These are phyloP conservation scores for Oncorhynchus mykiss DNA, from an alignment of 2,113 vertebrate genomes.

Conservation along the genomic window DNA sequence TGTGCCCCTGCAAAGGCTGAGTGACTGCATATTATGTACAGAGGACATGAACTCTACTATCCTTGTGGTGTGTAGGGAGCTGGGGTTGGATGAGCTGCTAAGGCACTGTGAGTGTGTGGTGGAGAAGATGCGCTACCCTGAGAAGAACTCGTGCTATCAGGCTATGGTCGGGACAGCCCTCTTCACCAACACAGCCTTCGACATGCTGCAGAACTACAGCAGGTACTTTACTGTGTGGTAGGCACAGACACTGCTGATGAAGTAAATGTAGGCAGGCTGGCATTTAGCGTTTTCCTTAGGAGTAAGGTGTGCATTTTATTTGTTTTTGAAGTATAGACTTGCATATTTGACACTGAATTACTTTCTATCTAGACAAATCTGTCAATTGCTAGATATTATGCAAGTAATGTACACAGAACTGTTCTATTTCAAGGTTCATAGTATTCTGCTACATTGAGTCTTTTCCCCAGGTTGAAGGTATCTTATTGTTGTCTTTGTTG, in stretches of 20 bases:
- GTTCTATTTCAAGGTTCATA: neutral
- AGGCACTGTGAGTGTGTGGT: constrained; percentile 64
- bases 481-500: constrained; percentile 1
- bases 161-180: constrained; percentile 73
- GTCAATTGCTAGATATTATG: too few species aligned
- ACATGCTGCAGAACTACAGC: constrained; percentile 73
- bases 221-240: constrained; percentile 51
- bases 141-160: constrained; percentile 66
- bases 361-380: too few species aligned
- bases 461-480: neutral
- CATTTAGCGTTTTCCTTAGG: too few species aligned
- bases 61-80: constrained; percentile 54
- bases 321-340: neutral
- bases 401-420: neutral
- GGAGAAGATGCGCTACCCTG: constrained; percentile 69
- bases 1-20: neutral
- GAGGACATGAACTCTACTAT: neutral
- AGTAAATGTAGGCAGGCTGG: too few species aligned
- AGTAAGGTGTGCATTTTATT: neutral
- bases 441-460: neutral
- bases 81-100: constrained; percentile 71
- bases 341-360: too few species aligned
- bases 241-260: too few species aligned
- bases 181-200: constrained; percentile 63
- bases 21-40: neutral